phyloP scores from a whole-genome alignment of 2,113 vertebrate genomes.

The Pachypanchax playfairii region DNA sequence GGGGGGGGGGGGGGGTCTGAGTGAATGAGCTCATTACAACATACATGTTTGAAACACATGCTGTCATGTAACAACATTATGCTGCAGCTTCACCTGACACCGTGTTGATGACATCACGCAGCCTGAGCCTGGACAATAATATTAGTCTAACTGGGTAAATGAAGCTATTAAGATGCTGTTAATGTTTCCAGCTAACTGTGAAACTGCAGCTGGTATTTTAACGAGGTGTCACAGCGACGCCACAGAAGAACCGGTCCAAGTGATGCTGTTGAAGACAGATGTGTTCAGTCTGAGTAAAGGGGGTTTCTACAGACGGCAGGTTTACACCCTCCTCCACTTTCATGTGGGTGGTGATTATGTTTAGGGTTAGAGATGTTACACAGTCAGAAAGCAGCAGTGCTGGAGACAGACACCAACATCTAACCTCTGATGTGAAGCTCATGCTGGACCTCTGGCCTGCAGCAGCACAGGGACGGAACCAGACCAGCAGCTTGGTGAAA shows the following conservation, averaged over 20 bases:
- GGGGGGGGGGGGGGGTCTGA: no score
- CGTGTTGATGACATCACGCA: no score
- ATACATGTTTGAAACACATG: not conserved
- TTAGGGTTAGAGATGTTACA: not conserved
- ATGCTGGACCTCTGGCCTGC: no score
- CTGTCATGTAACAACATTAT: no score
- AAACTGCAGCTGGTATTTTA: constrained; percentile 91
- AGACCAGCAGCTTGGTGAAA: no score
- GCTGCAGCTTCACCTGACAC: not conserved
- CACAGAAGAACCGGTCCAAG: constrained; percentile 2
- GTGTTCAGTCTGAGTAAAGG: constrained; percentile 5
- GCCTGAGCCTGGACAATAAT: no score
- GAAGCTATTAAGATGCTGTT: constrained; percentile 84
- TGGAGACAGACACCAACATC: no score
- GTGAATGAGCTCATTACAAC: not conserved
- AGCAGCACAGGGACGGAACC: no score
- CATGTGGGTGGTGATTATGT: not conserved
- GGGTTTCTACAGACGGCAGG: not conserved
- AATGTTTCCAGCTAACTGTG: constrained; percentile 89
- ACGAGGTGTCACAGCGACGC: constrained; percentile 87
- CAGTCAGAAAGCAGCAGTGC: no score
- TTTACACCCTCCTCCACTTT: not conserved
- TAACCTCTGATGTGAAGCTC: no score
- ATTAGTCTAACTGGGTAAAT: constrained; percentile 85
- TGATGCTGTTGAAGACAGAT: constrained; percentile 38